These are phyloP conservation scores for Myrmecophaga tridactyla DNA, from an alignment of 2,113 vertebrate genomes.

Conservation along the genomic window DNA sequence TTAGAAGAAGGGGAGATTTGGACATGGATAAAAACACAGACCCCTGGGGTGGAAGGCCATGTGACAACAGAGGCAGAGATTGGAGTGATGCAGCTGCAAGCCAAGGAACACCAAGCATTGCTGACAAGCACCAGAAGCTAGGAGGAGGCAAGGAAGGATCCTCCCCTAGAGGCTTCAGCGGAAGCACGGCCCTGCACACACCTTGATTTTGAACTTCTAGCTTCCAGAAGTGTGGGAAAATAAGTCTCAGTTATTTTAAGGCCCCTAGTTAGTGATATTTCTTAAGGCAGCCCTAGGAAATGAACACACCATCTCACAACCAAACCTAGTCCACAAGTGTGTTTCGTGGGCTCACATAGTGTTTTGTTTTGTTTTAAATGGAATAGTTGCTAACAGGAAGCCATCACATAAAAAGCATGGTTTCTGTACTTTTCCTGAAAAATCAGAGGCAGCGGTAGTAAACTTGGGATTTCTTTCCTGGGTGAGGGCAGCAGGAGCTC, in stretches of 20 bases:
- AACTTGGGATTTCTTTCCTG: background rate
- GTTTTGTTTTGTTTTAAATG: background rate
- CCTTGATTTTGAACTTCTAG: background rate
- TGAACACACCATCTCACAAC: accelerated
- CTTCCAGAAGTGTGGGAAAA: background rate
- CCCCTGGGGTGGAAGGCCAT: background rate
- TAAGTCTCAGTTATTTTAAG: background rate
- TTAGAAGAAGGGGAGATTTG: background rate
- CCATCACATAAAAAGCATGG: background rate
- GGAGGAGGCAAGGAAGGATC: accelerated
- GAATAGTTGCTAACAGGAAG: background rate
- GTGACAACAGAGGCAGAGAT: background rate
- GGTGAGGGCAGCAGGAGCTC: accelerated
- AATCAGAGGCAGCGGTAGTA: background rate
- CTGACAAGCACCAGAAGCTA: background rate
- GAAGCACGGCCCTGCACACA: accelerated
- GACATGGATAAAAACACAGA: background rate
- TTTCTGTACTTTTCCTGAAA: background rate
- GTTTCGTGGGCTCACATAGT: background rate
- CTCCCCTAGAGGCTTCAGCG: background rate
- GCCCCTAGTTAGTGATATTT: background rate
- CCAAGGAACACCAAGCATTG: accelerated
- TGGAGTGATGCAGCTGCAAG: accelerated
- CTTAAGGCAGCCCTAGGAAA: background rate
- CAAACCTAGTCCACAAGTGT: background rate